Percentiles rank a stretch among this genome's conserved stretches.
Evolutionary conservation across 1,140 invertebrate species (phyloP).

Genomic region (Drosophila navojoa): DNA sequence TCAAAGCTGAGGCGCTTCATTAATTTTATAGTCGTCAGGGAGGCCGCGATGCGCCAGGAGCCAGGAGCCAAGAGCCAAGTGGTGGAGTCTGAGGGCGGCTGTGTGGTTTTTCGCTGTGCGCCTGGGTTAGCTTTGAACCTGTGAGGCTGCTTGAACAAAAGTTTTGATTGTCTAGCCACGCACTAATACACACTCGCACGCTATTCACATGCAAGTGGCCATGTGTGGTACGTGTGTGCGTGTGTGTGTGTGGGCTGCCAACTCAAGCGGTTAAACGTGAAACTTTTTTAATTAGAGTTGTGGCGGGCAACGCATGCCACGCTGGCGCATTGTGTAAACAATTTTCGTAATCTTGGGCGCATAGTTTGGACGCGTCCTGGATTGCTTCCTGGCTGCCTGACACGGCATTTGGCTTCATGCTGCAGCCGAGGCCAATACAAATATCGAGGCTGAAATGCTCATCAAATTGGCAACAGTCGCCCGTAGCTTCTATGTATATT

Average conservation of each 20-base stretch:
- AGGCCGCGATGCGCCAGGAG: not conserved
- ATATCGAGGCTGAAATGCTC: constrained; percentile 47
- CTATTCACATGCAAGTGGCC: constrained; percentile 10
- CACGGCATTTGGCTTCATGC: constrained; percentile 43
- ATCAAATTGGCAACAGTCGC: constrained; percentile 65
- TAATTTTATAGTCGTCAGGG: constrained; percentile 72
- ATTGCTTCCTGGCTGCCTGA: not conserved
- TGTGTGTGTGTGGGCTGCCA: constrained; percentile 36
- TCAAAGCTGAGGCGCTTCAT: constrained; percentile 69
- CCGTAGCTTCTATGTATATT: constrained; percentile 22
- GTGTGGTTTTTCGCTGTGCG: constrained; percentile 39
- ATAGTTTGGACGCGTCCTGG: constrained; percentile 54
- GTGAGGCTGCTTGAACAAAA: constrained; percentile 49
- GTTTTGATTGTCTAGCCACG: constrained; percentile 79
- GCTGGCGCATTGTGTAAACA: constrained; percentile 60
- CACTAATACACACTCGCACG: constrained; percentile 51
- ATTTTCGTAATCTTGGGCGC: constrained; percentile 72
- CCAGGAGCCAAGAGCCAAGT: too few species aligned
- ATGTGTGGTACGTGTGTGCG: constrained; percentile 39
- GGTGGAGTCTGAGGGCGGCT: constrained; percentile 35
- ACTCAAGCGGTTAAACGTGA: constrained; percentile 80
- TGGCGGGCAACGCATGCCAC: constrained; percentile 59
- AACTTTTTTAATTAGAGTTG: constrained; percentile 82
- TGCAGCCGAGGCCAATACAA: constrained; percentile 37
- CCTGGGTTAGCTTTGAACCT: constrained; percentile 71